Percentiles rank a stretch among this genome's conserved stretches.
These are phyloP conservation scores for Heliocidaris tuberculata DNA, from an alignment of 35 echinoderm and acorn worm genomes.

Conservation along the genomic window DNA sequence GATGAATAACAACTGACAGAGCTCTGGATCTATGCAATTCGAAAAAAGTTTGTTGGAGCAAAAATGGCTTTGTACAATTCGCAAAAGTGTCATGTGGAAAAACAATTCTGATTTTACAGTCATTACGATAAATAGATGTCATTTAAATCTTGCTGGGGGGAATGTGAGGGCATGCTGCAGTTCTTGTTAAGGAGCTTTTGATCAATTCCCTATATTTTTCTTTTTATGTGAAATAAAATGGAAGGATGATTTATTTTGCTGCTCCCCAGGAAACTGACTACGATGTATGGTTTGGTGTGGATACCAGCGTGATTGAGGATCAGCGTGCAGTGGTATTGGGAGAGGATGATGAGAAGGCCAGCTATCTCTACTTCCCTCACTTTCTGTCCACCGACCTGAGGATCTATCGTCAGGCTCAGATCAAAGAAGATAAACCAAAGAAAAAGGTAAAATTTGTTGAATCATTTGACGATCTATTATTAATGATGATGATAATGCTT, in stretches of 20 bases:
- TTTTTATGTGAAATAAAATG: not conserved
- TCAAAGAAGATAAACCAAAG: slow-evolving; percentile 49
- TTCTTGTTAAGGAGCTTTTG: too few species aligned
- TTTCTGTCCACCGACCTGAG: slow-evolving; percentile 70
- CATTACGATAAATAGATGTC: too few species aligned
- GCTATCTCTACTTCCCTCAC: slow-evolving; percentile 79
- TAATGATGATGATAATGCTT: not conserved
- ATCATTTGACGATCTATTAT: too few species aligned
- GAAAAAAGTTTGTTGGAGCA: too few species aligned
- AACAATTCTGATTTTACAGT: too few species aligned
- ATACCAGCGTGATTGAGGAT: slow-evolving; percentile 35
- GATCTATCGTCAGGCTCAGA: slow-evolving; percentile 64
- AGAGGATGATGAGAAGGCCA: slow-evolving; percentile 54
- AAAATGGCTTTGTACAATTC: too few species aligned
- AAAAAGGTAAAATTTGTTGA: slow-evolving; percentile 33
- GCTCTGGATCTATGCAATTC: too few species aligned
- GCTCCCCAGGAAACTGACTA: slow-evolving; percentile 62
- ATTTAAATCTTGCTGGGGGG: too few species aligned
- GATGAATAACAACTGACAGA: too few species aligned
- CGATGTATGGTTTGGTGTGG: slow-evolving; percentile 44
- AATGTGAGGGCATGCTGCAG: too few species aligned
- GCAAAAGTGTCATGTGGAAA: too few species aligned
- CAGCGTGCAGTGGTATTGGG: slow-evolving; percentile 65
- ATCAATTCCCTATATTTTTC: too few species aligned
- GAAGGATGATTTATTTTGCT: slow-evolving; percentile 8